Conservation (phyloP, 2,113 vertebrate species). For the Oryzias melastigma region DNA sequence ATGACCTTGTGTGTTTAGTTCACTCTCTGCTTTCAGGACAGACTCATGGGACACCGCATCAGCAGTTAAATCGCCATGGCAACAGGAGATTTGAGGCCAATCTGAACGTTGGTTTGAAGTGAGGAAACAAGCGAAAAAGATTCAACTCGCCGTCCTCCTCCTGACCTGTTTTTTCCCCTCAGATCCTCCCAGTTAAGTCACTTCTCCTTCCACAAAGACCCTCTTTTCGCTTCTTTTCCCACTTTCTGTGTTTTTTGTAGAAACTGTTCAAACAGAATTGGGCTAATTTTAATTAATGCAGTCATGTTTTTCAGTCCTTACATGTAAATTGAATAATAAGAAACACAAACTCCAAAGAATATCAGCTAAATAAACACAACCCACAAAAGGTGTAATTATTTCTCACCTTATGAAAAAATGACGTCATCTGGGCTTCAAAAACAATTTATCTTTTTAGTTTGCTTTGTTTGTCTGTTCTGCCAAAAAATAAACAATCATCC, state of each 20-base stretch:
- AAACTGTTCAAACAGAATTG: too few species aligned
- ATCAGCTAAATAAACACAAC: too few species aligned
- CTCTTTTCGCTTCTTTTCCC: not conserved
- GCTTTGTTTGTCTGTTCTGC: too few species aligned
- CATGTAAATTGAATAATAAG: too few species aligned
- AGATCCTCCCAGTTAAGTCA: slow-evolving; percentile 1
- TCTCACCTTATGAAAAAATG: too few species aligned
- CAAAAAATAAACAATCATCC: too few species aligned
- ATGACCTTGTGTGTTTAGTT: slow-evolving; percentile 21
- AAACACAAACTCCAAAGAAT: too few species aligned
- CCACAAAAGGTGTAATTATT: too few species aligned
- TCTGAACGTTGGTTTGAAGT: slow-evolving; percentile 48
- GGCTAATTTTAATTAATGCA: too few species aligned
- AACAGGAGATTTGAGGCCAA: slow-evolving; percentile 58
- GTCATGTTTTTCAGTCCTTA: too few species aligned
- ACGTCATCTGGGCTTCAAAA: too few species aligned
- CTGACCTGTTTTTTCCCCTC: not conserved
- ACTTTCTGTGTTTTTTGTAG: not conserved
- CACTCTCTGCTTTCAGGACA: slow-evolving; percentile 35
- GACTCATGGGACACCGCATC: slow-evolving; percentile 39
- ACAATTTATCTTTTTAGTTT: too few species aligned
- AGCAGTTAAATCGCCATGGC: slow-evolving; percentile 59
- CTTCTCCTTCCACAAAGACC: not conserved
- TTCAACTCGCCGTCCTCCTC: slow-evolving; percentile 28
- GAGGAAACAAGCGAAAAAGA: slow-evolving; percentile 3